Conservation (phyloP, 2,113 vertebrate species). For the Heptranchias perlo region DNA sequence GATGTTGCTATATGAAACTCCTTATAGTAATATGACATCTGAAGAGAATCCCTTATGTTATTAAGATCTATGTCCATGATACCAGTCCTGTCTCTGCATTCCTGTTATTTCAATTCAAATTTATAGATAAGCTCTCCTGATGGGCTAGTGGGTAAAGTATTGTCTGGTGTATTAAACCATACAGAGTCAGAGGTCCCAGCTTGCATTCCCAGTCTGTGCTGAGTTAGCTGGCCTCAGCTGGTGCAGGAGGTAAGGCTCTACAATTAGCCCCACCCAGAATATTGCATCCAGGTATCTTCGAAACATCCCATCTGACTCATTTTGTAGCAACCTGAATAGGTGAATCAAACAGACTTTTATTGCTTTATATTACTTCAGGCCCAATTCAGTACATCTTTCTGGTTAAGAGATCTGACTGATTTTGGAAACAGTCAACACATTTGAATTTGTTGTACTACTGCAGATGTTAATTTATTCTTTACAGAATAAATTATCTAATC, state of each 20-base stretch:
- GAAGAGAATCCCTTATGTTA: background rate
- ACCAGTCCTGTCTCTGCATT: background rate
- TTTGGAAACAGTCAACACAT: background rate
- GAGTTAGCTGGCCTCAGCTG: background rate
- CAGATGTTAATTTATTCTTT: background rate
- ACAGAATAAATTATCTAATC: no score
- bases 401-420: background rate
- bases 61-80: background rate
- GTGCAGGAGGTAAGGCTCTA: background rate
- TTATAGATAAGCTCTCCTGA: background rate
- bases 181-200: background rate
- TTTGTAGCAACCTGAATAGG: background rate
- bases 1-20: background rate
- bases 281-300: background rate
- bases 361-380: background rate
- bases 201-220: background rate
- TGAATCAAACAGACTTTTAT: no score
- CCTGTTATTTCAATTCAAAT: background rate
- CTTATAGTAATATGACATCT: background rate
- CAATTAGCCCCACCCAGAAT: background rate
- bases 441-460: background rate
- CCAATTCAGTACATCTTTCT: background rate
- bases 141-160: background rate
- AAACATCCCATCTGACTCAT: background rate
- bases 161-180: background rate